Evolutionary conservation across 2,888 invertebrate genomes (phyloP).

Genomic region (Eupithecia dodoneata): DNA sequence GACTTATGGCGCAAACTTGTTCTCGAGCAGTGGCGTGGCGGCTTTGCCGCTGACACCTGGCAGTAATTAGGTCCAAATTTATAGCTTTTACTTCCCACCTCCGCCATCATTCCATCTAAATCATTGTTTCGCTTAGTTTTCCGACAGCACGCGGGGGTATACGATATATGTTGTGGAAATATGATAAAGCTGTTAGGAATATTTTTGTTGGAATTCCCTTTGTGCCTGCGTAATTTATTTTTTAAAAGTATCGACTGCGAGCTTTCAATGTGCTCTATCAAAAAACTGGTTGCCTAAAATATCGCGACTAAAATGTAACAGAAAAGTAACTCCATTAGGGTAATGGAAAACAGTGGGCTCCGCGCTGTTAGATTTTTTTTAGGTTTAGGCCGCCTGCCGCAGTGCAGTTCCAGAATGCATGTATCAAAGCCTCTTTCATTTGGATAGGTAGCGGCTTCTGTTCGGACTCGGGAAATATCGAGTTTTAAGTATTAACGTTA

Average conservation of each 20-base stretch:
- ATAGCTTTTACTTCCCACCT: slow-evolving; percentile 68
- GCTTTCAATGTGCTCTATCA: slow-evolving; percentile 44
- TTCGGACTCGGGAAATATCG: slow-evolving; percentile 64
- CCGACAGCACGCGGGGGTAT: slow-evolving; percentile 49
- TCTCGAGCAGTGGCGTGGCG: slow-evolving; percentile 57
- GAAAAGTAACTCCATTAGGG: slow-evolving; percentile 76
- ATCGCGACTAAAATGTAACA: slow-evolving; percentile 68
- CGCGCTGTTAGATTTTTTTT: slow-evolving; percentile 65
- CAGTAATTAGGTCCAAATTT: slow-evolving; percentile 77
- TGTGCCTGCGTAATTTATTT: slow-evolving; percentile 44
- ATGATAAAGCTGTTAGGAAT: slow-evolving; percentile 50
- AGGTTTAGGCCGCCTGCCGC: slow-evolving; percentile 69
- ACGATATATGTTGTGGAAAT: slow-evolving; percentile 53
- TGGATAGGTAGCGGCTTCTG: slow-evolving; percentile 55
- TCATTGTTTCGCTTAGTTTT: slow-evolving; percentile 60
- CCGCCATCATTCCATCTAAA: slow-evolving; percentile 60
- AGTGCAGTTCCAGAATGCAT: slow-evolving; percentile 78
- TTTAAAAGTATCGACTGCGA: slow-evolving; percentile 44
- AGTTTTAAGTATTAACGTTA: slow-evolving; percentile 66
- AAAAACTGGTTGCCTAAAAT: slow-evolving; percentile 53
- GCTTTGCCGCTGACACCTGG: slow-evolving; percentile 76
- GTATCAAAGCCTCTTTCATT: slow-evolving; percentile 79
- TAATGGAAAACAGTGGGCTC: slow-evolving; percentile 79
- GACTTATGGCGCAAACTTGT: slow-evolving; percentile 75
- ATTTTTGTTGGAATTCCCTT: slow-evolving; percentile 41